Conservation (phyloP, 1,140 invertebrate species). For the Heliothis virescens region DNA sequence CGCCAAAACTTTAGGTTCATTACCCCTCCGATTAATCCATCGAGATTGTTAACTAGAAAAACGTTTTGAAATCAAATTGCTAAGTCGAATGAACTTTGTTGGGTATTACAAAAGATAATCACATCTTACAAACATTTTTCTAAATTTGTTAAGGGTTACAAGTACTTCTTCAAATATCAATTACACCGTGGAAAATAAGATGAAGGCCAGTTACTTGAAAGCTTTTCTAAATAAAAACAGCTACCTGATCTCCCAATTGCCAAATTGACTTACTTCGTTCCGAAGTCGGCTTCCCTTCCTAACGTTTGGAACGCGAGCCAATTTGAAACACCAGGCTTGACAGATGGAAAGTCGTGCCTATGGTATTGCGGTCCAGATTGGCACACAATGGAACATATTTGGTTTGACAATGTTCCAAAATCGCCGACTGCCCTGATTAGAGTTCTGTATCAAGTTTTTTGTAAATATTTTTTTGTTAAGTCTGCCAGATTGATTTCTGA, state of each 20-base stretch:
- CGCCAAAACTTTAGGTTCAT: no score
- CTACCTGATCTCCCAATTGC: background rate
- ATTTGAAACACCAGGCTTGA: slow-evolving; percentile 26
- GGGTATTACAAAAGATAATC: no score
- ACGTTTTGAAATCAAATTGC: no score
- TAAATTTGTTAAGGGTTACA: no score
- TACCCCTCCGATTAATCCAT: no score
- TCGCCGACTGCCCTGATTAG: slow-evolving; percentile 35
- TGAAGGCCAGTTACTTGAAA: no score
- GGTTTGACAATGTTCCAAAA: slow-evolving; percentile 48
- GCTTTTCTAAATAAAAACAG: background rate
- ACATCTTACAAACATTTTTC: no score
- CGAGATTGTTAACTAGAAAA: no score
- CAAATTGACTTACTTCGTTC: slow-evolving; percentile 4
- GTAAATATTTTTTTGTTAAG: background rate
- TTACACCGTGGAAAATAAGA: no score
- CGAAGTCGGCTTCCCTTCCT: background rate
- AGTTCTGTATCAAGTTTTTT: slow-evolving; percentile 19
- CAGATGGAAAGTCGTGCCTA: slow-evolving; percentile 36
- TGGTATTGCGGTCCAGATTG: slow-evolving; percentile 34
- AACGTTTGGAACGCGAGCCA: slow-evolving; percentile 4
- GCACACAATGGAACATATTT: slow-evolving; percentile 47
- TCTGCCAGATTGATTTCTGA: background rate
- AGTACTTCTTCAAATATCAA: no score
- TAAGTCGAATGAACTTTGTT: no score